A percentile compares a stretch with the other conserved stretches of the same genome.
These are phyloP conservation scores for Aythya baeri DNA, from an alignment of 2,113 vertebrate genomes.

Conservation along the genomic window DNA sequence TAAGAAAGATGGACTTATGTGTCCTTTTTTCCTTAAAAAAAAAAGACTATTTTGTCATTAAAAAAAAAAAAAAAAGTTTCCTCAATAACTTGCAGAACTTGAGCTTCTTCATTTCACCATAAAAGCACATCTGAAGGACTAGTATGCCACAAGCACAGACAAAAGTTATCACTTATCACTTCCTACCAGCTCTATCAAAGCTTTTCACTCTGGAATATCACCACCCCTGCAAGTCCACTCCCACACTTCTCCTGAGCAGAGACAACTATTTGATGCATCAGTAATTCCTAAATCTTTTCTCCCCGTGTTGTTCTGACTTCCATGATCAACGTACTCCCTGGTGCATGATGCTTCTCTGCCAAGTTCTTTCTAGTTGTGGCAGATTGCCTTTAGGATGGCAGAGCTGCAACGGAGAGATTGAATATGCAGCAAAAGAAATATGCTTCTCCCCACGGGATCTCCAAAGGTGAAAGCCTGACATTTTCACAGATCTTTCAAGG, in stretches of 20 bases:
- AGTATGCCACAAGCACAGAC: not conserved
- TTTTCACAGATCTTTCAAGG: not conserved
- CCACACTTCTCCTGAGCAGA: constrained; percentile 5
- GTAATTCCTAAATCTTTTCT: constrained; percentile 3
- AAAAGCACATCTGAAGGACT: constrained; percentile 16
- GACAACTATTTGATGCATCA: not conserved
- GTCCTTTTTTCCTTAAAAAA: not conserved
- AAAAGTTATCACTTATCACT: constrained; percentile 53
- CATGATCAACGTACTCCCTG: not conserved
- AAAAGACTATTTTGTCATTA: not conserved
- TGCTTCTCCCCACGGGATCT: not conserved
- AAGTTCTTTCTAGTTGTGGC: not conserved
- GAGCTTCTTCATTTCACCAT: not conserved
- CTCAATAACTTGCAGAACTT: not conserved
- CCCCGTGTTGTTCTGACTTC: not conserved
- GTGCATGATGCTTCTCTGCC: not conserved
- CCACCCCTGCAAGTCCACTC: not conserved
- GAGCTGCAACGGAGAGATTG: not conserved
- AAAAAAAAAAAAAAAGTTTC: not conserved
- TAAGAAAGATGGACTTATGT: not conserved
- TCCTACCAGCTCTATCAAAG: not conserved
- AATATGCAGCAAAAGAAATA: not conserved
- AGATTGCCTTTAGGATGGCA: not conserved
- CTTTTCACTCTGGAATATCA: not conserved
- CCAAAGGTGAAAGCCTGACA: not conserved